phyloP scores from a whole-genome alignment of 2,797 vertebrate genomes.

The Pitangus sulphuratus region DNA sequence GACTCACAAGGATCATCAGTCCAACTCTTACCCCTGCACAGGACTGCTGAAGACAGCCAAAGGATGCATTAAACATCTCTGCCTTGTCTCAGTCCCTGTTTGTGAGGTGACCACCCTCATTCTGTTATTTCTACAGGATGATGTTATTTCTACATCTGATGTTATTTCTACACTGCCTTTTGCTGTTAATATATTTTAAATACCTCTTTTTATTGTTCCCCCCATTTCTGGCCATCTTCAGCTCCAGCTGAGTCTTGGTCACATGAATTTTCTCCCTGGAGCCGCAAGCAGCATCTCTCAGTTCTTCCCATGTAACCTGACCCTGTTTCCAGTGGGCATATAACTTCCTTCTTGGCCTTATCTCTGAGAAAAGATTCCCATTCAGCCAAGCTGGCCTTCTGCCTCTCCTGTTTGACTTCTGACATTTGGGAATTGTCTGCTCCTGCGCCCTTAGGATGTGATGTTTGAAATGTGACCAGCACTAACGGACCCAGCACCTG shows the following conservation, averaged over 20 bases:
- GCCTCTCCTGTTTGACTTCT: too few relatives aligned
- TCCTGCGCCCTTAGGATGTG: not conserved
- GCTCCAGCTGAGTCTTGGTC: not conserved
- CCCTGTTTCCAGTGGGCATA: not conserved
- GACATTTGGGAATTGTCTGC: not conserved
- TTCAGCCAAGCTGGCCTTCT: not conserved
- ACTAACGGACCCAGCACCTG: not conserved
- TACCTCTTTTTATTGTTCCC: accelerated
- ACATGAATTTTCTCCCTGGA: not conserved
- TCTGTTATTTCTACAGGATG: too few relatives aligned
- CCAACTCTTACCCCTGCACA: not conserved
- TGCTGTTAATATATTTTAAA: not conserved
- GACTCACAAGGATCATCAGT: not conserved
- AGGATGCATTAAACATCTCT: accelerated
- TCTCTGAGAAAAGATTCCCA: not conserved
- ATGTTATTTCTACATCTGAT: too few relatives aligned
- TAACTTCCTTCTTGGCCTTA: not conserved
- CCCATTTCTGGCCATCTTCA: not conserved
- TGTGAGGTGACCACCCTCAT: not conserved
- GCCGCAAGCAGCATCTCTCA: not conserved
- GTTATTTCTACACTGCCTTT: not conserved
- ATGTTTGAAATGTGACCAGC: not conserved
- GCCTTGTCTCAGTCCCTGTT: not conserved
- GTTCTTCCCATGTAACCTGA: not conserved
- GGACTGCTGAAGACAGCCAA: not conserved